phyloP scores from a whole-genome alignment of 2,888 invertebrate species.

The Saturnia japonica region DNA sequence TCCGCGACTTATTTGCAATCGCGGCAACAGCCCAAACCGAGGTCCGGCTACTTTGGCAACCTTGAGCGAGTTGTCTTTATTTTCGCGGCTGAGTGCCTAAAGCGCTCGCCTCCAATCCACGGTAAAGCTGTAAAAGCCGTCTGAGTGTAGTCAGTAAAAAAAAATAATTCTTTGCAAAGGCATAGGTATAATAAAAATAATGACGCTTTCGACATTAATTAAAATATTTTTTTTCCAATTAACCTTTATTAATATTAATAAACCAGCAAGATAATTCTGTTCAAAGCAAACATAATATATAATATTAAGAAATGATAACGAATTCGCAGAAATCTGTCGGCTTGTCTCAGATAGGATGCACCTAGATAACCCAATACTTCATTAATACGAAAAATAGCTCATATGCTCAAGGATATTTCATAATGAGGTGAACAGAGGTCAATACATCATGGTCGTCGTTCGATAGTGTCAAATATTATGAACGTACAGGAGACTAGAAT shows the following conservation, averaged over 20 bases:
- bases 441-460: background rate
- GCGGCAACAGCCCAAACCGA: no score
- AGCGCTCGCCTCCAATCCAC: no score
- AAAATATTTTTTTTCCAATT: background rate
- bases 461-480: background rate
- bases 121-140: no score
- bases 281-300: slow-evolving; percentile 8
- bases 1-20: no score
- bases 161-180: no score
- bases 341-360: background rate
- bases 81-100: no score
- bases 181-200: background rate
- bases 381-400: slow-evolving; percentile 8
- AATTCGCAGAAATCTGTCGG: slow-evolving; percentile 11
- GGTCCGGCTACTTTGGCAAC: no score
- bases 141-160: no score
- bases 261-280: background rate
- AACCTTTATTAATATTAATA: background rate
- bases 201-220: background rate
- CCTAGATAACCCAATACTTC: background rate
- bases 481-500: no score
- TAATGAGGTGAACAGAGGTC: background rate
- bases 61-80: no score
- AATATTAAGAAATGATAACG: slow-evolving; percentile 10
- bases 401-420: background rate